These are phyloP conservation scores for Pangasius sanitwongsei DNA, from an alignment of 2,797 vertebrate genomes.

Conservation along the genomic window DNA sequence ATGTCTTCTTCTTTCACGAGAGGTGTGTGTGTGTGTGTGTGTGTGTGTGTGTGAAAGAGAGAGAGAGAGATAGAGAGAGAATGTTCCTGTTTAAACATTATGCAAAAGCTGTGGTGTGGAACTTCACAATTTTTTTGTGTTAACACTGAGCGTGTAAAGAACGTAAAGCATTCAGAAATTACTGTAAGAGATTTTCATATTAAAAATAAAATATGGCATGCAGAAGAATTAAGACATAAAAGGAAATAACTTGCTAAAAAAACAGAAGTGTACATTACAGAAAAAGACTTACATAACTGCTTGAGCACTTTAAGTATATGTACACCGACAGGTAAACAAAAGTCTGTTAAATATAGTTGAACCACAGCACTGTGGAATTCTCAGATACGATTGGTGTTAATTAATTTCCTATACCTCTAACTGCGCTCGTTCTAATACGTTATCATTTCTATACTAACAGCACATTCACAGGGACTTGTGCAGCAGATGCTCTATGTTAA, in stretches of 20 bases:
- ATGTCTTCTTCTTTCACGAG: constrained; percentile 96
- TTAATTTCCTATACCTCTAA: background rate
- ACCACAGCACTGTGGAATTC: too few relatives aligned
- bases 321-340: too few relatives aligned
- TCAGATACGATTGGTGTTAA: background rate
- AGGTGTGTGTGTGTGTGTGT: constrained; percentile 73
- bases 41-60: background rate
- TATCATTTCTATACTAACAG: background rate
- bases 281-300: too few relatives aligned
- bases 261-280: background rate
- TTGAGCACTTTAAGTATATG: too few relatives aligned
- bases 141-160: background rate
- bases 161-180: background rate
- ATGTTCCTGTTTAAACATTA: background rate
- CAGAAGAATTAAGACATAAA: background rate
- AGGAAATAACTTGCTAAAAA: background rate
- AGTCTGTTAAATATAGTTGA: too few relatives aligned
- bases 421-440: background rate
- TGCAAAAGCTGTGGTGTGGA: background rate
- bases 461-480: background rate
- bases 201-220: background rate
- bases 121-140: background rate
- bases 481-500: too few relatives aligned
- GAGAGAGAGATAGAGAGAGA: background rate
- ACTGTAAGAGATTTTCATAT: background rate